A percentile compares a stretch with the other conserved stretches of the same genome.
Evolutionary conservation across 2,888 invertebrate species (phyloP).

Genomic region (Gibbula magus): DNA sequence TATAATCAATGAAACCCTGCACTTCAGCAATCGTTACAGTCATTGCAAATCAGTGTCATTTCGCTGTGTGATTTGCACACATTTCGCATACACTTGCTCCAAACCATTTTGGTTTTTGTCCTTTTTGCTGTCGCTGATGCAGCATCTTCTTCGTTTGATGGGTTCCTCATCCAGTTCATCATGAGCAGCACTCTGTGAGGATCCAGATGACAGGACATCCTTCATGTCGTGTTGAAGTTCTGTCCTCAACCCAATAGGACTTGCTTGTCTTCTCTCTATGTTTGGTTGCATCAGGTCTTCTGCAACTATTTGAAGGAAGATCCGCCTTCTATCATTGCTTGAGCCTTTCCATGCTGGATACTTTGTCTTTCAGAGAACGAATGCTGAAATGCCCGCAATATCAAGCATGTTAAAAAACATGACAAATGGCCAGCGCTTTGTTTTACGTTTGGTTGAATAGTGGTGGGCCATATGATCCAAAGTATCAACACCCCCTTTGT

Average conservation of each 20-base stretch:
- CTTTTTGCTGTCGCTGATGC: not conserved
- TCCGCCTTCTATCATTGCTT: not conserved
- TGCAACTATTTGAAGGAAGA: not conserved
- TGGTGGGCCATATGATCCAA: slow-evolving; percentile 36
- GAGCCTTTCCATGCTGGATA: not conserved
- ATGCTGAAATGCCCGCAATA: slow-evolving; percentile 42
- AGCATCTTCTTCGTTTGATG: too few relatives aligned
- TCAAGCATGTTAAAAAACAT: slow-evolving; percentile 37
- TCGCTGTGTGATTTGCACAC: too few relatives aligned
- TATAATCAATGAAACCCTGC: too few relatives aligned
- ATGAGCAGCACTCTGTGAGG: too few relatives aligned
- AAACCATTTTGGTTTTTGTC: too few relatives aligned
- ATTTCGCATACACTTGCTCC: too few relatives aligned
- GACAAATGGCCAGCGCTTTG: slow-evolving; percentile 41
- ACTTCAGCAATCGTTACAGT: too few relatives aligned
- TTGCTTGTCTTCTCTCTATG: not conserved
- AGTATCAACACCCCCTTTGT: slow-evolving; percentile 40
- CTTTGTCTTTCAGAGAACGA: slow-evolving; percentile 32
- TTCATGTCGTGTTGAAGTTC: too few relatives aligned
- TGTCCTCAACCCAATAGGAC: too few relatives aligned
- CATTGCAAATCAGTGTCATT: too few relatives aligned
- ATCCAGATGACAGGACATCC: too few relatives aligned
- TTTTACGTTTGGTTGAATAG: slow-evolving; percentile 29
- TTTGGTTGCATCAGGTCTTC: not conserved
- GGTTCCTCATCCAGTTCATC: too few relatives aligned